These are phyloP conservation scores for Eupithecia exiguata DNA, from an alignment of 2,888 invertebrate species.

Conservation along the genomic window DNA sequence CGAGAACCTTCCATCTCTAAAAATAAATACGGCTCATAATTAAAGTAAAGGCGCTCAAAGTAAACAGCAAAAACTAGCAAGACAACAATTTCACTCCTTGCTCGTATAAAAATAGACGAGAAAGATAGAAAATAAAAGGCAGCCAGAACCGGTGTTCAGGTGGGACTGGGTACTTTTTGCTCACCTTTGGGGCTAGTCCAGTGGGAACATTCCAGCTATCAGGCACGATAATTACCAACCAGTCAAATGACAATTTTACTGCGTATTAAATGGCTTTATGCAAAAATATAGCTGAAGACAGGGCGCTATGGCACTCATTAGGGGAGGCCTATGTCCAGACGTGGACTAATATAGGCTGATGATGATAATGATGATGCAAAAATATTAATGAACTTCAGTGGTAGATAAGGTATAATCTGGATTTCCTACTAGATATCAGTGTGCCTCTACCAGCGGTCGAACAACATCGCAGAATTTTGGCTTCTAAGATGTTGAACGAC, in stretches of 20 bases:
- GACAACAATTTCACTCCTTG: conserved; percentile 33
- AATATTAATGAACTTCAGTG: background rate
- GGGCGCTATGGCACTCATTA: too few relatives aligned
- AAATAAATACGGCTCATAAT: conserved; percentile 28
- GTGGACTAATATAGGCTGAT: too few relatives aligned
- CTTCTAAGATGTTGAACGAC: background rate
- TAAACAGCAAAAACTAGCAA: conserved; percentile 32
- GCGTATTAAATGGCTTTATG: background rate
- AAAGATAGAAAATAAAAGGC: conserved; percentile 71
- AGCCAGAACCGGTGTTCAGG: conserved; percentile 74
- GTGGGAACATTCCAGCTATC: conserved; percentile 70
- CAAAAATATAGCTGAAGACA: too few relatives aligned
- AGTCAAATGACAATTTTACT: conserved; percentile 29
- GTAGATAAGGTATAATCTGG: background rate
- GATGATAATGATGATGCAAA: too few relatives aligned
- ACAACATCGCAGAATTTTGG: background rate
- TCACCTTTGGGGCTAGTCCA: conserved; percentile 42
- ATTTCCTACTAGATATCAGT: background rate
- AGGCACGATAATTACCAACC: conserved; percentile 33
- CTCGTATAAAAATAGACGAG: conserved; percentile 66
- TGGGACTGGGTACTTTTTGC: conserved; percentile 73
- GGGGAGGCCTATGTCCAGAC: too few relatives aligned
- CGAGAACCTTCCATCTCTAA: conserved; percentile 21
- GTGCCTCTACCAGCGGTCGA: background rate
- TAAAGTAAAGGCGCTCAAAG: conserved; percentile 28